Percentiles rank a stretch among this genome's conserved stretches.
Conservation (phyloP, 2,797 vertebrate species). For the Hydrolagus colliei region DNA sequence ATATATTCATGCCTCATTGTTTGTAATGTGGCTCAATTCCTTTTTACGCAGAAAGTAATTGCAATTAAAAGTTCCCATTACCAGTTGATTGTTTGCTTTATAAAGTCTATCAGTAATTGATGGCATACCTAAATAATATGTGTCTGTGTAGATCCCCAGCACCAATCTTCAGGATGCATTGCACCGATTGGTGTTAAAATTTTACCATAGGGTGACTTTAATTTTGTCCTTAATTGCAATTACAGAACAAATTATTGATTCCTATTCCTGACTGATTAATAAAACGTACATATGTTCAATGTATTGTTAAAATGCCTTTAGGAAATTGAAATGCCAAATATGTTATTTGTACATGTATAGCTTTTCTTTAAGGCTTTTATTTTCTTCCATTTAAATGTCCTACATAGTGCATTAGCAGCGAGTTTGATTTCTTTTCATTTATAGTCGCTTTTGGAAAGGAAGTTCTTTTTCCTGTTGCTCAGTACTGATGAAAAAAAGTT, state of each 20-base stretch:
- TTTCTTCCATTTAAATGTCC: not conserved
- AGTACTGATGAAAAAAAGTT: slow-evolving; percentile 32
- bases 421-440: slow-evolving; percentile 24
- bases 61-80: slow-evolving; percentile 27
- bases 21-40: slow-evolving; percentile 10
- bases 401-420: slow-evolving; percentile 2
- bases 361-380: not conserved
- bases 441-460: slow-evolving; percentile 10
- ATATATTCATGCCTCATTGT: slow-evolving; percentile 5
- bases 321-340: slow-evolving; percentile 10
- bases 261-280: slow-evolving; percentile 36
- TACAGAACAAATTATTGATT: slow-evolving; percentile 35
- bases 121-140: slow-evolving; percentile 24
- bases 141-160: not conserved
- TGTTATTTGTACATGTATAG: not conserved
- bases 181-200: slow-evolving; percentile 22
- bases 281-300: slow-evolving; percentile 33
- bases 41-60: slow-evolving; percentile 15
- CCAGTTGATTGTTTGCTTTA: slow-evolving; percentile 23
- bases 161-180: slow-evolving; percentile 23
- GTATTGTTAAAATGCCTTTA: slow-evolving; percentile 2
- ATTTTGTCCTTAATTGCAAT: slow-evolving; percentile 35
- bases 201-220: slow-evolving; percentile 36
- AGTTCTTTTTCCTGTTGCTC: slow-evolving; percentile 35
- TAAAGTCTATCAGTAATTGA: slow-evolving; percentile 29